These are phyloP conservation scores for Notolabrus celidotus DNA, from an alignment of 2,797 vertebrate genomes.

Conservation along the genomic window DNA sequence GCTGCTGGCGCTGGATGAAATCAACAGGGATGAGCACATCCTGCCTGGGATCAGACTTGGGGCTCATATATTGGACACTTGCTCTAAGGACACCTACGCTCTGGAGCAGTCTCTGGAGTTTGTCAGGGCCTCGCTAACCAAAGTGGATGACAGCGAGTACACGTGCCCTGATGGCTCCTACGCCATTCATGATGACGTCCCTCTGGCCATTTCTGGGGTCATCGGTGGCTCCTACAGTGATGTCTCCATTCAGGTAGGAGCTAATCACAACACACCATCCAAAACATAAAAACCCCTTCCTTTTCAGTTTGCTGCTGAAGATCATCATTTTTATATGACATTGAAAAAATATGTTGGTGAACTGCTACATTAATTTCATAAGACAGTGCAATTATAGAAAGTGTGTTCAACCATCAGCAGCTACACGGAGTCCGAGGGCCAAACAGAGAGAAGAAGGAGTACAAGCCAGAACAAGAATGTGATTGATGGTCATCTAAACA, in stretches of 20 bases:
- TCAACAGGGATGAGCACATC: constrained; percentile 92
- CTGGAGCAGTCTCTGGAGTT: constrained; percentile 98
- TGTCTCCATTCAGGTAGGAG: constrained; percentile 96
- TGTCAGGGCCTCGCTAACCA: constrained; percentile 95
- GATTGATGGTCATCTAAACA: constrained; percentile 67
- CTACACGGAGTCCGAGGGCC: constrained; percentile 8
- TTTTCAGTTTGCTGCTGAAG: not conserved
- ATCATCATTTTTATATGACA: constrained; percentile 1
- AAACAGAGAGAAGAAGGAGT: constrained; percentile 11
- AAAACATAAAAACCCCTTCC: not conserved
- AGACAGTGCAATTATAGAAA: constrained; percentile 15
- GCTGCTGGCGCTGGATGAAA: constrained; percentile 95
- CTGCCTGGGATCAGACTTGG: constrained; percentile 93
- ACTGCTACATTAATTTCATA: constrained; percentile 21
- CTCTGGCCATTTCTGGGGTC: constrained; percentile 95
- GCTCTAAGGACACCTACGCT: constrained; percentile 98
- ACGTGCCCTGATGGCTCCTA: constrained; percentile 97
- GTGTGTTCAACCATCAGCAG: constrained; percentile 22
- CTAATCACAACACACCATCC: not conserved
- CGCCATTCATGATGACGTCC: constrained; percentile 92
- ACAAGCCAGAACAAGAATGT: constrained; percentile 5
- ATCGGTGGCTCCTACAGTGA: constrained; percentile 99
- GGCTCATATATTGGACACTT: constrained; percentile 96
- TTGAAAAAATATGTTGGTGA: constrained; percentile 26
- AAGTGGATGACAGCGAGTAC: constrained; percentile 95